A percentile compares a stretch with the other conserved stretches of the same genome.
phyloP scores from a whole-genome alignment of 2,113 vertebrate species.

The Morone chrysops region DNA sequence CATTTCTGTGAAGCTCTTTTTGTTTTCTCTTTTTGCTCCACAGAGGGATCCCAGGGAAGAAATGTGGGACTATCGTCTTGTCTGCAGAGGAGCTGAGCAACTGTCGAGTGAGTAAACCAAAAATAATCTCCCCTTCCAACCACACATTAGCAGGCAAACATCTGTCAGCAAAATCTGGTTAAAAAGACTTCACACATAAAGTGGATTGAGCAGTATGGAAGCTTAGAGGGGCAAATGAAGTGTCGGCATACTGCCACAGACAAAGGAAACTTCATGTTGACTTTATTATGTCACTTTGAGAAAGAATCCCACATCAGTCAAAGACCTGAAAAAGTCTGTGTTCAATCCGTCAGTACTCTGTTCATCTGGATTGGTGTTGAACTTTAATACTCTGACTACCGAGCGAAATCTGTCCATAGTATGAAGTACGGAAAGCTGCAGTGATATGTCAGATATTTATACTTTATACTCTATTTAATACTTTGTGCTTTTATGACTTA shows the following conservation, averaged over 20 bases:
- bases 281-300: background rate
- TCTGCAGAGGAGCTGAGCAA: slow-evolving; percentile 85
- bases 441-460: no score
- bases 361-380: no score
- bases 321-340: background rate
- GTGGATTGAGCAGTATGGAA: slow-evolving; percentile 10
- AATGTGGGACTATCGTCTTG: slow-evolving; percentile 82
- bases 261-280: slow-evolving; percentile 11
- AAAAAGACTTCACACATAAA: slow-evolving; percentile 26
- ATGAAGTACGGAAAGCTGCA: no score
- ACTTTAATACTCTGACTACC: no score
- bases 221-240: slow-evolving; percentile 7
- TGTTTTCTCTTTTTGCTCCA: slow-evolving; percentile 52
- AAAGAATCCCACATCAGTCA: background rate
- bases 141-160: slow-evolving; percentile 47
- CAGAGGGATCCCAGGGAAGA: slow-evolving; percentile 85
- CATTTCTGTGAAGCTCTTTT: slow-evolving; percentile 28
- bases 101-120: slow-evolving; percentile 81
- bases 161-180: slow-evolving; percentile 43
- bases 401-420: no score
- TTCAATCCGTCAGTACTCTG: no score
- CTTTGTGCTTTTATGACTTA: no score
- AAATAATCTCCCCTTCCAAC: slow-evolving; percentile 43
- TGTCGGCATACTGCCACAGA: background rate
- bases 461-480: no score